A percentile compares a stretch with the other conserved stretches of the same genome.
Conservation (phyloP, 2,113 vertebrate species). For the Callithrix jacchus region DNA sequence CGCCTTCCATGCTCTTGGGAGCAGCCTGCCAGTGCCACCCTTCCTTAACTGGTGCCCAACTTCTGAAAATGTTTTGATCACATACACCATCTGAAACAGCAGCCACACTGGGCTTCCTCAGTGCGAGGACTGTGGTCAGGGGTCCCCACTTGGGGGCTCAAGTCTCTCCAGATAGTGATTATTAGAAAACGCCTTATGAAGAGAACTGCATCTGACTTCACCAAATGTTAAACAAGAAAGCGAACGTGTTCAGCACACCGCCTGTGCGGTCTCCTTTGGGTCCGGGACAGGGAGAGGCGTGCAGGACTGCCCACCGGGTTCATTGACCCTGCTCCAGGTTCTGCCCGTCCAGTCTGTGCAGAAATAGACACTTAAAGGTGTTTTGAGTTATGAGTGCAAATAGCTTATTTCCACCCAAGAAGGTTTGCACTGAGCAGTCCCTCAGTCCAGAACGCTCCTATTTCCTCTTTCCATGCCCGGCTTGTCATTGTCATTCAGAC, state of each 20-base stretch:
- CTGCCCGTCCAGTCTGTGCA: not conserved
- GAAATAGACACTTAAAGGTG: not conserved
- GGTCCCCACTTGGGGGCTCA: not conserved
- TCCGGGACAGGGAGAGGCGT: not conserved
- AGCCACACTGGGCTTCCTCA: not conserved
- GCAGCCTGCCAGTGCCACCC: not conserved
- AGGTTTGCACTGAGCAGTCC: not conserved
- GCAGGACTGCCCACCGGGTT: not conserved
- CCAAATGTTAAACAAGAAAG: not conserved
- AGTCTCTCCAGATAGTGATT: too few relatives aligned
- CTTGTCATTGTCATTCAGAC: not conserved
- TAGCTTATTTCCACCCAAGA: not conserved
- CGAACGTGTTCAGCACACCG: not conserved
- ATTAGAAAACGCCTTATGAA: too few relatives aligned
- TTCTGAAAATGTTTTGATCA: not conserved
- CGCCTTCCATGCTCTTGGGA: not conserved
- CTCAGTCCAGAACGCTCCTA: not conserved
- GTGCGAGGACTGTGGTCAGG: accelerated
- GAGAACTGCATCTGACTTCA: not conserved
- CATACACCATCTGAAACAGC: accelerated
- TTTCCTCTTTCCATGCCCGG: not conserved
- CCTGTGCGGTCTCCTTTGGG: not conserved
- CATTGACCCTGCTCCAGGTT: not conserved
- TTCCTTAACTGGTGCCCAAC: not conserved
- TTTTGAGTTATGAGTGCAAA: not conserved